Percentiles rank a stretch among this genome's conserved stretches.
Evolutionary conservation across 2,797 vertebrate species (phyloP).

Genomic region (Botia kubotai): DNA sequence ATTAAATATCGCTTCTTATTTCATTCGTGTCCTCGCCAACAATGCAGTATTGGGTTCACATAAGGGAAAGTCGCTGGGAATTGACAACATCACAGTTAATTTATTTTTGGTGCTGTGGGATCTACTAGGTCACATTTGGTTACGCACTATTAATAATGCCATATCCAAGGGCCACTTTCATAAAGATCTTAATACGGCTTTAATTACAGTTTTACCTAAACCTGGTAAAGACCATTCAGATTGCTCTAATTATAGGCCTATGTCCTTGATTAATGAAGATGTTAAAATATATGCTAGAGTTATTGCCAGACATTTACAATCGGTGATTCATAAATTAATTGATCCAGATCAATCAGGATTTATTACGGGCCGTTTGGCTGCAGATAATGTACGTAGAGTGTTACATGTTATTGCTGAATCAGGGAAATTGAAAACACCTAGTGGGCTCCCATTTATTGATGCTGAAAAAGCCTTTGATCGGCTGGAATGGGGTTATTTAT

Average conservation of each 20-base stretch:
- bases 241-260: conserved; percentile 33
- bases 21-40: conserved; percentile 6
- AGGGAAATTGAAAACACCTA: background rate
- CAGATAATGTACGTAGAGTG: conserved; percentile 24
- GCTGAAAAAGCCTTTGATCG: too few relatives aligned
- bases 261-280: conserved; percentile 41
- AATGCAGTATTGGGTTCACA: conserved; percentile 2
- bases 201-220: background rate
- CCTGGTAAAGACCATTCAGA: conserved; percentile 27
- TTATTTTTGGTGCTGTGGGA: conserved; percentile 27
- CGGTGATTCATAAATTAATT: conserved; percentile 33
- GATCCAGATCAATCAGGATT: conserved; percentile 37
- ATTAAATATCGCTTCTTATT: background rate
- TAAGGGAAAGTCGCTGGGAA: conserved; percentile 11
- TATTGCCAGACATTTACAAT: conserved; percentile 23
- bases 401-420: background rate
- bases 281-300: conserved; percentile 46
- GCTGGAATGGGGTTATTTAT: too few relatives aligned
- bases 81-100: conserved; percentile 32
- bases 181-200: conserved; percentile 12
- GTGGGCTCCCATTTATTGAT: too few relatives aligned
- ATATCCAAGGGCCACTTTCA: conserved; percentile 18
- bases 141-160: conserved; percentile 26
- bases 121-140: conserved; percentile 33
- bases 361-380: conserved; percentile 30